Conservation (phyloP, 2,888 invertebrate genomes). For the Metacarcinus magister region DNA sequence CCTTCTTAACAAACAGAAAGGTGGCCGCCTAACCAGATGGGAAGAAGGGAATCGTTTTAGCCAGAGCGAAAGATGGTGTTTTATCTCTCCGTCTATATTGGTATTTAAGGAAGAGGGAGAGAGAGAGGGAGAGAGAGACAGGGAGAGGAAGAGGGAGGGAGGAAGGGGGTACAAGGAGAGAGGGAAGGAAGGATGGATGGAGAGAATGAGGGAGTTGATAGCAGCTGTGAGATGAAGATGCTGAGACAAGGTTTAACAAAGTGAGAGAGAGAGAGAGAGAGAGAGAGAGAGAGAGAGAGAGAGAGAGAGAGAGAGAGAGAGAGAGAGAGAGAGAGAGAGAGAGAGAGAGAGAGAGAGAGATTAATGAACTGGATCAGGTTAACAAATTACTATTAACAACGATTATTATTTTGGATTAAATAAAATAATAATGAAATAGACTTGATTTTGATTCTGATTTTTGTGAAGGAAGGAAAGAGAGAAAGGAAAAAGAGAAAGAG, state of each 20-base stretch:
- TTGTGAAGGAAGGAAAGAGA: too few species aligned
- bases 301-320: not conserved
- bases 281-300: constrained; percentile 2
- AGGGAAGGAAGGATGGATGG: not conserved
- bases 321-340: too few species aligned
- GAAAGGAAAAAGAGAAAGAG: too few species aligned
- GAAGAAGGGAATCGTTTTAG: not conserved
- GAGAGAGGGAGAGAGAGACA: not conserved
- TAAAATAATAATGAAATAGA: too few species aligned
- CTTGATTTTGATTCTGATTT: too few species aligned
- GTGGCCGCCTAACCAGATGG: not conserved
- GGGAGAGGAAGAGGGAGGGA: not conserved
- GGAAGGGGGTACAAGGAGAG: not conserved
- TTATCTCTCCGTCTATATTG: not conserved
- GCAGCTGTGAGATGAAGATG: too few species aligned
- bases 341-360: too few species aligned
- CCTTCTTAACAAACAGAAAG: not conserved
- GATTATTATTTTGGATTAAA: too few species aligned
- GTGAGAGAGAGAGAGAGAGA: not conserved
- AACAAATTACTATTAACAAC: too few species aligned
- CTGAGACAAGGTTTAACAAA: too few species aligned
- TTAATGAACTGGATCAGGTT: too few species aligned
- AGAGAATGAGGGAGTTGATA: too few species aligned
- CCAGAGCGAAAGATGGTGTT: not conserved
- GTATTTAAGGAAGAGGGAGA: not conserved